Conservation (phyloP, 2,113 vertebrate species). For the Coturnix japonica region DNA sequence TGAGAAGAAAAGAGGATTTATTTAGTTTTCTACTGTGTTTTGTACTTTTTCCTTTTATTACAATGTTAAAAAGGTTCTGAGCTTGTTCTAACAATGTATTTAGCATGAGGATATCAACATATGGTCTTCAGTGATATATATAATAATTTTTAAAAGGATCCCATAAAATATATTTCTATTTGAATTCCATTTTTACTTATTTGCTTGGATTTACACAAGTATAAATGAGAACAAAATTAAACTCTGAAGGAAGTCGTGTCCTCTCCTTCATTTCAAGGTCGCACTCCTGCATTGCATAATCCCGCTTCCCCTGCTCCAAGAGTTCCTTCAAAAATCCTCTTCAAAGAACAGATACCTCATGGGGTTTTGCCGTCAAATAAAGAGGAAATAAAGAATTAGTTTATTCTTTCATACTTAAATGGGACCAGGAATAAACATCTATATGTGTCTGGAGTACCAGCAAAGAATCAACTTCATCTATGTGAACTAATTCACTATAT, state of each 20-base stretch:
- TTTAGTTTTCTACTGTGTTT: neutral
- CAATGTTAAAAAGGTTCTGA: neutral
- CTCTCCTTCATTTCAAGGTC: neutral
- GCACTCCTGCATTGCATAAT: neutral
- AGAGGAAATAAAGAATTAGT: neutral
- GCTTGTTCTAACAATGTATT: neutral
- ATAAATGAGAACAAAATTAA: neutral
- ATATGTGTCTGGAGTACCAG: neutral
- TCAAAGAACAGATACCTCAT: accelerated
- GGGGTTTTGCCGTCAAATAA: neutral
- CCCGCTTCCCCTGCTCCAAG: neutral
- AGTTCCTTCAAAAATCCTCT: neutral
- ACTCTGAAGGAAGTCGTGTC: neutral
- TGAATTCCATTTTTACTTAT: neutral
- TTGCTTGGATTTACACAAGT: neutral
- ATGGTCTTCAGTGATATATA: neutral
- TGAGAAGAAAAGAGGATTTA: neutral
- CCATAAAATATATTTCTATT: neutral
- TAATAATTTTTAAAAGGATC: neutral
- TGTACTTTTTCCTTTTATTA: neutral
- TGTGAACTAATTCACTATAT: neutral
- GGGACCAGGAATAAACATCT: neutral
- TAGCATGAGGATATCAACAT: neutral
- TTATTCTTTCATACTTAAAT: neutral
- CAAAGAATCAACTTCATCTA: neutral